Conservation (phyloP, 2,797 vertebrate genomes). For the Sternotherus odoratus region DNA sequence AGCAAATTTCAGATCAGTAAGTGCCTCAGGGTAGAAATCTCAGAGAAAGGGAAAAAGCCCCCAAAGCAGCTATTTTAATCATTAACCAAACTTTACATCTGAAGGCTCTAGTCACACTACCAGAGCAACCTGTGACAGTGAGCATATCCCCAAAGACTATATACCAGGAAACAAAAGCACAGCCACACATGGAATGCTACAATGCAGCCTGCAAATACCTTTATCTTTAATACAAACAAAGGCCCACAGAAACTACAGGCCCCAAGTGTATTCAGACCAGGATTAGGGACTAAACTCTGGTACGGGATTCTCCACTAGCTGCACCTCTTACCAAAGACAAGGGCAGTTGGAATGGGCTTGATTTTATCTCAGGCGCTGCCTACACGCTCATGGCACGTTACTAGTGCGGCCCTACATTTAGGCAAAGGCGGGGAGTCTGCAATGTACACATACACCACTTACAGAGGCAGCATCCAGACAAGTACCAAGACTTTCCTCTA, state of each 20-base stretch:
- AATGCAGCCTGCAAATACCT: neutral
- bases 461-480: neutral
- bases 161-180: neutral
- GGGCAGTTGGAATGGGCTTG: fast-evolving
- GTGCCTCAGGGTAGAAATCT: neutral
- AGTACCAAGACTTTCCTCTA: neutral
- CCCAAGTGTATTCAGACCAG: fast-evolving
- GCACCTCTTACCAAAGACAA: fast-evolving
- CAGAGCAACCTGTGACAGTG: neutral
- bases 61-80: neutral
- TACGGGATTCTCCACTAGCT: neutral
- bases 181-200: neutral
- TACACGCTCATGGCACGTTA: neutral
- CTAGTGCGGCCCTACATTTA: neutral
- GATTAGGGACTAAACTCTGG: neutral
- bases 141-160: too few species aligned
- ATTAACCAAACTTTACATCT: neutral
- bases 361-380: neutral
- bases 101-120: neutral
- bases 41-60: neutral
- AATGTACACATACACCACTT: neutral
- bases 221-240: neutral
- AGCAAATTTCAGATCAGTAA: neutral
- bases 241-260: neutral
- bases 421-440: neutral